Conservation (phyloP, 2,113 vertebrate genomes). For the Uria lomvia region DNA sequence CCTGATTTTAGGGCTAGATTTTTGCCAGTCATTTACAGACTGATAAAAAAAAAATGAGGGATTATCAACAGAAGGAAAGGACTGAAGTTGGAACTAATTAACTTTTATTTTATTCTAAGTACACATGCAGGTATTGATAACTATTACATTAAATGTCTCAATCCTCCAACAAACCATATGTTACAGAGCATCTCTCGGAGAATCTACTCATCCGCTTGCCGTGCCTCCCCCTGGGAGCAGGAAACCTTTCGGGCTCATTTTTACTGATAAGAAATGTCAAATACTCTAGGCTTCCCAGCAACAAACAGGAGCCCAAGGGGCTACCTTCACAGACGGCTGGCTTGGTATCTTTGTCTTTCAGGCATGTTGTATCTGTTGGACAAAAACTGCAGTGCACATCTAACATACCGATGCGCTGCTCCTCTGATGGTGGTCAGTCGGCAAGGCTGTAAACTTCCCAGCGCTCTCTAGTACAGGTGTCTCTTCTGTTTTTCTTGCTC, state of each 20-base stretch:
- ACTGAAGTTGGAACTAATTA: conserved; percentile 2
- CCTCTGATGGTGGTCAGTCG: fast-evolving
- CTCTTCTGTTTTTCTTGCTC: not conserved
- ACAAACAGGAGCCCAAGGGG: not conserved
- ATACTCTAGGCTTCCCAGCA: not conserved
- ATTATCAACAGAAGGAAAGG: not conserved
- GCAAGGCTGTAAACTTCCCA: not conserved
- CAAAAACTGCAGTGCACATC: fast-evolving
- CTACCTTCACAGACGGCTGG: not conserved
- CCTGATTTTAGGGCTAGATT: not conserved
- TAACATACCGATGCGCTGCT: fast-evolving
- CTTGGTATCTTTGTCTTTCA: conserved; percentile 1
- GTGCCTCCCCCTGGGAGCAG: not conserved
- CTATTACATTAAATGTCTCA: not conserved
- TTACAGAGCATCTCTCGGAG: not conserved
- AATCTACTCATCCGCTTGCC: fast-evolving
- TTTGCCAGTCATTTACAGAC: not conserved
- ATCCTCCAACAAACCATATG: not conserved
- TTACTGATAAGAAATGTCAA: not conserved
- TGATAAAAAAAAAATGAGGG: not conserved
- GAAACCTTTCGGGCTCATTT: not conserved
- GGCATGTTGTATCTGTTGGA: fast-evolving
- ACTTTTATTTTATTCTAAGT: conserved; percentile 9
- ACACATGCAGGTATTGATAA: not conserved
- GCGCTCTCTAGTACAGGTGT: not conserved